phyloP scores from a whole-genome alignment of 1,140 invertebrate genomes.

The Micrasema minimum region DNA sequence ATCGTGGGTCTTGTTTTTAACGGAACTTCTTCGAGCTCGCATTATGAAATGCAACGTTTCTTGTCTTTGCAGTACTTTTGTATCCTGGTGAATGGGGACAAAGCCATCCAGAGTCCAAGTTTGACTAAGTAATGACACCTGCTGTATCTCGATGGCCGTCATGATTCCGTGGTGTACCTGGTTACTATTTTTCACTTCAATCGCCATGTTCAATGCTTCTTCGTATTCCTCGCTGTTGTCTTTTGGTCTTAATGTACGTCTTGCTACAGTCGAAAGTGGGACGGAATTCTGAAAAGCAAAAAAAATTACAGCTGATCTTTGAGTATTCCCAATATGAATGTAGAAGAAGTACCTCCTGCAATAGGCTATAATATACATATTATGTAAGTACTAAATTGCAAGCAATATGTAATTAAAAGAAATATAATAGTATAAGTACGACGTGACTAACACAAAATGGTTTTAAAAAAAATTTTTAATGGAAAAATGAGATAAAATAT shows the following conservation, averaged over 20 bases:
- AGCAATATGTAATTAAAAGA: too few species aligned
- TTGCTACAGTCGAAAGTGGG: constrained; percentile 59
- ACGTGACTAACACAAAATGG: too few species aligned
- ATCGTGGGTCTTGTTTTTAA: constrained; percentile 55
- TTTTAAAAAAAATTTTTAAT: too few species aligned
- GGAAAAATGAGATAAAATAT: too few species aligned
- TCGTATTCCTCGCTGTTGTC: constrained; percentile 51
- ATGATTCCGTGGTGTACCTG: constrained; percentile 58
- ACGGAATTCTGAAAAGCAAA: constrained; percentile 59
- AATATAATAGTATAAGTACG: too few species aligned
- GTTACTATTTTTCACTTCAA: constrained; percentile 63
- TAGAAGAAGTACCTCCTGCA: too few species aligned
- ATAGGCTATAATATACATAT: too few species aligned
- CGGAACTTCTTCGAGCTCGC: constrained; percentile 57
- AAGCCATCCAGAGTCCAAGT: constrained; percentile 60
- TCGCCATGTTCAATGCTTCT: constrained; percentile 60
- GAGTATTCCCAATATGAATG: too few species aligned
- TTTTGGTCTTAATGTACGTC: constrained; percentile 57
- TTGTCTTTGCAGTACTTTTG: constrained; percentile 56
- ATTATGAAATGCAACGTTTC: constrained; percentile 62
- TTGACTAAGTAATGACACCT: constrained; percentile 62
- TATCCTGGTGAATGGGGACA: constrained; percentile 54
- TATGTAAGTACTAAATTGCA: too few species aligned
- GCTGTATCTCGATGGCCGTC: constrained; percentile 58
- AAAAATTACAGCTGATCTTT: constrained; percentile 36